These are phyloP conservation scores for Siderastrea siderea DNA, from an alignment of 92 coral and sea anemone genomes.

Conservation along the genomic window DNA sequence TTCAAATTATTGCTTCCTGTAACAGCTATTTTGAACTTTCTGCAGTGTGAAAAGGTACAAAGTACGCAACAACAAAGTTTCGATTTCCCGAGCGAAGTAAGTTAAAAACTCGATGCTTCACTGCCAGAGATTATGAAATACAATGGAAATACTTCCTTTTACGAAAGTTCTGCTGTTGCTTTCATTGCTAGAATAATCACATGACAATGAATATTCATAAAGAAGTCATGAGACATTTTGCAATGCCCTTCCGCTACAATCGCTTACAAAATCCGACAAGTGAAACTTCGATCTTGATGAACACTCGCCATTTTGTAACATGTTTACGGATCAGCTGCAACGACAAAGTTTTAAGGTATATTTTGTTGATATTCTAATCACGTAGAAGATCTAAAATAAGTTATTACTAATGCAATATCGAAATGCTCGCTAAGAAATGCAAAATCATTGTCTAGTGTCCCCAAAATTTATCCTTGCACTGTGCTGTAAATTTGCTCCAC, in stretches of 20 bases:
- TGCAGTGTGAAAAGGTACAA: slow-evolving; percentile 32
- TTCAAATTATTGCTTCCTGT: slow-evolving; percentile 86
- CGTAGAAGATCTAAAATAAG: neutral
- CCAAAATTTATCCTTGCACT: neutral
- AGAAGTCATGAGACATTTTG: neutral
- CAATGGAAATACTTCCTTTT: neutral
- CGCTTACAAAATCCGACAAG: neutral
- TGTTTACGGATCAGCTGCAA: no score
- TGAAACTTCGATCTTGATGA: neutral
- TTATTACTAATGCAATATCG: slow-evolving; percentile 24
- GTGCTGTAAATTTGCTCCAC: neutral
- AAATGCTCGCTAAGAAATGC: neutral
- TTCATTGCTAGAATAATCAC: neutral
- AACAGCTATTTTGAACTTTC: slow-evolving; percentile 71
- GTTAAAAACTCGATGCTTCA: neutral
- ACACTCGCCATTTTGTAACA: neutral
- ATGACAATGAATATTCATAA: slow-evolving; percentile 31
- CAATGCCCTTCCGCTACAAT: neutral
- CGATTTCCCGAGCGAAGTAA: neutral
- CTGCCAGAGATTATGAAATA: neutral
- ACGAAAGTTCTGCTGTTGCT: neutral
- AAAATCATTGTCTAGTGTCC: neutral
- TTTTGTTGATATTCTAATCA: neutral
- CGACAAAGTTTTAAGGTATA: neutral
- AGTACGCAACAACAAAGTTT: slow-evolving; percentile 24